Conservation (phyloP, 2,113 vertebrate species). For the Anarhynchus alexandrinus region DNA sequence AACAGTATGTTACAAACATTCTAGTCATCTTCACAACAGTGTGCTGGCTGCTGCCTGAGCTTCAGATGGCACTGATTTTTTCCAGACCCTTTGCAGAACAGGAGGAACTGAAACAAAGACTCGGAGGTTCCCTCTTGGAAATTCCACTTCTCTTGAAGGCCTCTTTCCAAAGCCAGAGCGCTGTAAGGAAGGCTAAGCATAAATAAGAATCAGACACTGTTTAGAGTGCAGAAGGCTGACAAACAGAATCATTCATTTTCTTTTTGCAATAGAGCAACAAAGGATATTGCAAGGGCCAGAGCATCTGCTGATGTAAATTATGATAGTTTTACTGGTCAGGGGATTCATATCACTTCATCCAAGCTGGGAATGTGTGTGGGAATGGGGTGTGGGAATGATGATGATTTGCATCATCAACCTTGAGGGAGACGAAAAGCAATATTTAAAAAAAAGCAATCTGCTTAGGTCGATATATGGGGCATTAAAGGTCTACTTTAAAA, state of each 20-base stretch:
- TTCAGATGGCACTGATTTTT: background rate
- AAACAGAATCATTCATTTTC: background rate
- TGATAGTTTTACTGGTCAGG: background rate
- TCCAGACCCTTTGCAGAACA: background rate
- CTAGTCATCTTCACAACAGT: background rate
- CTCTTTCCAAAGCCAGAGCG: background rate
- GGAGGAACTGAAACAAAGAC: background rate
- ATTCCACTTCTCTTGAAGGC: background rate
- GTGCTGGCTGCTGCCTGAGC: background rate
- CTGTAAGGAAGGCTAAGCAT: background rate
- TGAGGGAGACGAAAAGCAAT: background rate
- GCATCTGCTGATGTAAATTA: background rate
- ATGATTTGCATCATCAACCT: background rate
- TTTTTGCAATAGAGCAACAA: background rate
- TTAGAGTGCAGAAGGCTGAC: background rate
- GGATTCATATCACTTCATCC: background rate
- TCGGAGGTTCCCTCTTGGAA: background rate
- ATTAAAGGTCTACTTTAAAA: background rate
- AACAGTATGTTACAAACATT: background rate
- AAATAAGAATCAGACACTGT: background rate
- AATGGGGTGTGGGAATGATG: background rate
- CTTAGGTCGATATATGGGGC: fast-evolving
- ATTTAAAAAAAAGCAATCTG: background rate
- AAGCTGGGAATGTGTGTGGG: background rate
- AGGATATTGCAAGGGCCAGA: background rate